Evolutionary conservation across 2,113 vertebrate genomes (phyloP).

Genomic region (Pygoscelis antarcticus): DNA sequence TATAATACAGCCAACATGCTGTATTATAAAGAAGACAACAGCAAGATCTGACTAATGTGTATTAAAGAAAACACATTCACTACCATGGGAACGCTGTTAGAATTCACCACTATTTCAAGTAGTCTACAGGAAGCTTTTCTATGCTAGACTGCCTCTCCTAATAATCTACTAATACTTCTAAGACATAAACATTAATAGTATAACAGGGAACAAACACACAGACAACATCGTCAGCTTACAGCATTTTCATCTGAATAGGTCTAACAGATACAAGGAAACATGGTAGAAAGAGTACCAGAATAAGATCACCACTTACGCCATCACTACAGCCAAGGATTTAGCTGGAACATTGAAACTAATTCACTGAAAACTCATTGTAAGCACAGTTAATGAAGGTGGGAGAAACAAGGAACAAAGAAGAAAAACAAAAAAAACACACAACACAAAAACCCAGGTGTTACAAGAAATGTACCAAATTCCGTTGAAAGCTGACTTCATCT

Average conservation of each 20-base stretch:
- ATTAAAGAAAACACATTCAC: slow-evolving; percentile 11
- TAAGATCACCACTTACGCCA: background rate
- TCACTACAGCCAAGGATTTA: background rate
- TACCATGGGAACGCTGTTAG: slow-evolving; percentile 11
- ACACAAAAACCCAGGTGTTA: background rate
- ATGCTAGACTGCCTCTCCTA: background rate
- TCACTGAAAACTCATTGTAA: background rate
- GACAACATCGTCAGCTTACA: background rate
- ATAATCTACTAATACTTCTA: background rate
- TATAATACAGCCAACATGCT: background rate
- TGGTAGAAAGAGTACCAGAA: background rate
- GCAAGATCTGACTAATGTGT: background rate
- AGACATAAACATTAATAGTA: background rate
- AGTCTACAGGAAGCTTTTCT: background rate
- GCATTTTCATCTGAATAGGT: background rate
- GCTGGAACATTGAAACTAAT: background rate
- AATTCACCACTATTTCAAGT: background rate
- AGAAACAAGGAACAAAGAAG: background rate
- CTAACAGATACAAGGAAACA: background rate
- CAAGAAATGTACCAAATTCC: background rate
- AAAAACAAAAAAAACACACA: background rate
- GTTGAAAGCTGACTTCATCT: background rate
- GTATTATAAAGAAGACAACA: background rate
- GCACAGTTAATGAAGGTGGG: background rate
- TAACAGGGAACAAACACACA: background rate